phyloP scores from a whole-genome alignment of 1,140 invertebrate species.

The Orius laevigatus region DNA sequence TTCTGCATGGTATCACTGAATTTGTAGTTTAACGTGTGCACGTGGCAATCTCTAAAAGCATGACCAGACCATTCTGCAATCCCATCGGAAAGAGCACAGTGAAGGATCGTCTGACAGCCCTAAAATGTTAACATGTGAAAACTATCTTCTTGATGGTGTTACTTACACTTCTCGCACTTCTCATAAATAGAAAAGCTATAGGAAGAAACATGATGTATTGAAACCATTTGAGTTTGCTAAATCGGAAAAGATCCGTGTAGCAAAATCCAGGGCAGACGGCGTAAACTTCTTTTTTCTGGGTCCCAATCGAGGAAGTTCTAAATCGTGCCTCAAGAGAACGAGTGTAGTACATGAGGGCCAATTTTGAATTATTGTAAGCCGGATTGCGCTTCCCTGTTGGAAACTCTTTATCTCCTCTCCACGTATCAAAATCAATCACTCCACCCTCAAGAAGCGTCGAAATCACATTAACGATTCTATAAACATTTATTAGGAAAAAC shows the following conservation, averaged over 20 bases:
- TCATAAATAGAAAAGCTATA: constrained; percentile 48
- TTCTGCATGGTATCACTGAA: constrained; percentile 40
- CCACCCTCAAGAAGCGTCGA: constrained; percentile 42
- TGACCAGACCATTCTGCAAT: constrained; percentile 43
- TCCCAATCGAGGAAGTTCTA: no score
- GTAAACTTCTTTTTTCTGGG: constrained; percentile 36
- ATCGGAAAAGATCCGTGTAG: constrained; percentile 56
- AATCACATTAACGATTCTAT: constrained; percentile 37
- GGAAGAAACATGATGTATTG: constrained; percentile 52
- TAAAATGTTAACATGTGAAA: constrained; percentile 27
- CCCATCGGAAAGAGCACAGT: constrained; percentile 50
- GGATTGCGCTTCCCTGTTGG: constrained; percentile 35
- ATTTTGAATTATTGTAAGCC: constrained; percentile 63
- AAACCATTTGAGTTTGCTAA: constrained; percentile 48
- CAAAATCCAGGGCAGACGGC: constrained; percentile 71
- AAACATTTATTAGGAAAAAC: constrained; percentile 7
- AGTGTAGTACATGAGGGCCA: constrained; percentile 55
- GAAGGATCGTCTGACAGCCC: constrained; percentile 59
- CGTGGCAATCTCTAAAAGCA: constrained; percentile 55
- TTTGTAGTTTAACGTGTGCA: constrained; percentile 41
- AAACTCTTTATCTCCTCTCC: constrained; percentile 39
- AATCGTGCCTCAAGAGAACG: no score
- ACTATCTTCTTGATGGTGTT: not conserved
- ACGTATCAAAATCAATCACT: constrained; percentile 49
- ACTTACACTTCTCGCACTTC: constrained; percentile 34